Base-by-base conservation (phyloP, 1,140 invertebrate species). In the Drosophila lacertosa region DNA sequence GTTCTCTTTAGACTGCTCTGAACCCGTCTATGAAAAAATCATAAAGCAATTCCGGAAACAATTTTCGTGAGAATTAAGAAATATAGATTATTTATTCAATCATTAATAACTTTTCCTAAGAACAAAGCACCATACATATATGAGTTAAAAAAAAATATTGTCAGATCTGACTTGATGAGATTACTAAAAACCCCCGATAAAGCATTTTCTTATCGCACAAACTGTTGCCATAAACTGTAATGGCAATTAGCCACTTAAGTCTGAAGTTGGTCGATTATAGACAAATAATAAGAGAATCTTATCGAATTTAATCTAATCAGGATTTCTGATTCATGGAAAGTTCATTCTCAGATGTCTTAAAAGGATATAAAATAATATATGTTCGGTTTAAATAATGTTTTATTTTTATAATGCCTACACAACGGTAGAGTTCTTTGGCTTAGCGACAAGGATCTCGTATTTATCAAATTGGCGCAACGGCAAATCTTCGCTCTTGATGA, bases 361-460 rank as follows among this genome's bases (percentile, higher is more conserved):
- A n/a, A n/a, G n/a, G n/a, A n/a, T n/a, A n/a, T n/a, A n/a, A n/a
- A n/a, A n/a, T n/a, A n/a, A n/a, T n/a, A n/a, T n/a, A n/a, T n/a
- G n/a, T n/a, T n/a, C n/a, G n/a, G n/a, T 32, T 32, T 11, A 0
- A 9, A 32, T 11, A 3, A 32, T 2, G 10, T 11, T 0, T 11
- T 6, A 32, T n/a, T n/a, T n/a, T n/a, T n/a, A n/a, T 15, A 2
- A 26, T 11, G 2, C 13, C 40, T 51, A 40, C 4, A 15, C 13
- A 32, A 37, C 6, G n/a, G 35, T 40, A 4, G 11, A n/a, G 20
- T 51, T 26, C 26, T 44, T 51, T 2, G 9, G 0, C 9, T 29
- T 53, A 22, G 58, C 59, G 11, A 72, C 20, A 0, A 72, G 64
- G 0, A 48, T 32, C 33, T 67, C 69, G 42, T 72, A 72, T n/a